Base-by-base conservation (phyloP, 2,113 vertebrate genomes). In the Anseranas semipalmata region DNA sequence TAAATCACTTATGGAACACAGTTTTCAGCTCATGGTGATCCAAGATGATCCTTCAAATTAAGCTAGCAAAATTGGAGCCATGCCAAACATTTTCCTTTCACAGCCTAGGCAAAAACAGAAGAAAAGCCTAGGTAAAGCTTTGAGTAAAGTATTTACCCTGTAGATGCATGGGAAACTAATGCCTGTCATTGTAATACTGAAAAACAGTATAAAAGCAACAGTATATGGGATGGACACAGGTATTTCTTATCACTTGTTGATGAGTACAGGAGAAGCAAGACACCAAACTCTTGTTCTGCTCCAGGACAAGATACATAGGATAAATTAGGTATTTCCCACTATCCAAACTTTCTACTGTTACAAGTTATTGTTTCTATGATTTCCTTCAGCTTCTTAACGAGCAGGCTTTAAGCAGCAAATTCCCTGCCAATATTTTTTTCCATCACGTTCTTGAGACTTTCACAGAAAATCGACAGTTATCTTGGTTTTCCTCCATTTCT, bases 1-100 rank as follows among this genome's bases (percentile, higher is more conserved):
- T 82, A 89, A 87, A 92, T 87, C 84, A 53, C 72, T 93, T 84
- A 62, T 39, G 70, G 53, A 95, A 90, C 87, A 58, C 70, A 75
- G 82, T 92, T 93, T 95, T 78, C 80, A 85, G 89, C 91, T 53
- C 50, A 73, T 19, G 24, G 76, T 30, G 74, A 76, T 82, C 81
- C 45, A 85, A 91, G 81, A 91, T 16, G 55, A 77, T 65, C 45
- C 74, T 85, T 87, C 73, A 91, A 96, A 95, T 92, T 46, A 92
- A 89, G 58, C 50, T 58, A 78, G 37, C 22, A 68, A 22, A n/a
- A n/a, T 0, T 87, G 90, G 66, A 93, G 35, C 13, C 21, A 62
- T 2, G 60, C 80, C 80, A 91, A 60, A 66, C 58, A 58, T 45
- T 85, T 63, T 79, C 74, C 28, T 90, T 50, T 81, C 89, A 27